Conservation (phyloP, 2,113 vertebrate genomes). For the Origma solitaria region DNA sequence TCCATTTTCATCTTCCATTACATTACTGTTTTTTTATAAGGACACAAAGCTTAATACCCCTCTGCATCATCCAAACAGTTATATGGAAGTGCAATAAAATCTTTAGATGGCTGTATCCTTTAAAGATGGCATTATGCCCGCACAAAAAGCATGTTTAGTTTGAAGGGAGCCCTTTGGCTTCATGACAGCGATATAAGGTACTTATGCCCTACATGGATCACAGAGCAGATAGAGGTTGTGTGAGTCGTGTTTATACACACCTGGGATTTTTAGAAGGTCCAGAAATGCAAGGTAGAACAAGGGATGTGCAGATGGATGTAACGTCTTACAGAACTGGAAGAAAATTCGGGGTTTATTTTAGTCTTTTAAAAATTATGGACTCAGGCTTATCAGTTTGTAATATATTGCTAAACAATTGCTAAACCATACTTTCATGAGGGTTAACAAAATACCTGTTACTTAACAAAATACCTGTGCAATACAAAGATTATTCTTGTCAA, state of each 20-base stretch:
- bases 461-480: not conserved
- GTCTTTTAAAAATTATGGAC: not conserved
- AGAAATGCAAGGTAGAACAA: not conserved
- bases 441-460: not conserved
- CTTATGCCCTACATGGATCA: not conserved
- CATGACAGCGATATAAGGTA: not conserved
- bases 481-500: not conserved
- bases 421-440: not conserved
- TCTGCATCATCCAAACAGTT: not conserved
- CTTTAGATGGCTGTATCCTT: not conserved
- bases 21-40: not conserved
- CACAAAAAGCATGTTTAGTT: not conserved
- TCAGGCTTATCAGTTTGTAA: not conserved
- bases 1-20: not conserved
- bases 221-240: constrained; percentile 35
- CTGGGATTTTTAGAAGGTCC: constrained; percentile 21
- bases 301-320: not conserved
- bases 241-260: constrained; percentile 17
- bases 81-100: not conserved
- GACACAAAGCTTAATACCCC: not conserved
- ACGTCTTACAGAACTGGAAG: not conserved
- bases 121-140: not conserved
- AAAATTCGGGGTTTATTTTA: not conserved
- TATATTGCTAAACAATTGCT: not conserved
- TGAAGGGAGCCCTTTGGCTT: not conserved